phyloP scores from a whole-genome alignment of 2,113 vertebrate genomes.

The Butorides virescens region DNA sequence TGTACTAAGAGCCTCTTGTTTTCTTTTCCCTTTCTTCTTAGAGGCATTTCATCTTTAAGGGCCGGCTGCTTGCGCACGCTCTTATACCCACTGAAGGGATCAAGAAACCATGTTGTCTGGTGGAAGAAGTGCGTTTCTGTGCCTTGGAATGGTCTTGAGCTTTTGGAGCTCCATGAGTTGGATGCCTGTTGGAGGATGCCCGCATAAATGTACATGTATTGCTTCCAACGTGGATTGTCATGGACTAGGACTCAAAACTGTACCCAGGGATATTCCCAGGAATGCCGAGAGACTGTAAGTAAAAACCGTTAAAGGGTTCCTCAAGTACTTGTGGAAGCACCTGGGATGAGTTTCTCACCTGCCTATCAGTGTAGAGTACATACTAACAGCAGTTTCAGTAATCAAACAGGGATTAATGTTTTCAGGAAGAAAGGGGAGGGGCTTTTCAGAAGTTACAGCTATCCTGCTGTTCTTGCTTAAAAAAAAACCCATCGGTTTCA shows the following conservation, averaged over 20 bases:
- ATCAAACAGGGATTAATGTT: not conserved
- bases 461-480: not conserved
- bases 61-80: not conserved
- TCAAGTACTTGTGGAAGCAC: not conserved
- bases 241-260: conserved; percentile 86
- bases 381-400: not conserved
- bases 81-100: not conserved
- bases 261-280: conserved; percentile 92
- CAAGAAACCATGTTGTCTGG: conserved; percentile 72
- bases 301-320: not conserved
- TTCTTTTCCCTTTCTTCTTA: conserved; percentile 15
- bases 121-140: conserved; percentile 67
- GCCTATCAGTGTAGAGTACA: not conserved
- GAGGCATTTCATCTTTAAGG: conserved; percentile 44
- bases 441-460: not conserved
- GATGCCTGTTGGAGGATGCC: conserved; percentile 83
- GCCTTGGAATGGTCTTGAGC: conserved; percentile 71
- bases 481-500: accelerated
- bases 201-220: conserved; percentile 95
- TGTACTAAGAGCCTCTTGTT: conserved; percentile 52
- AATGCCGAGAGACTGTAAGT: conserved; percentile 96
- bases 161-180: conserved; percentile 73
- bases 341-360: conserved; percentile 25
- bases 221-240: conserved; percentile 97
- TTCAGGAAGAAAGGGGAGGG: conserved; percentile 34